phyloP scores from a whole-genome alignment of 2,113 vertebrate genomes.

The Pleuronectes platessa region DNA sequence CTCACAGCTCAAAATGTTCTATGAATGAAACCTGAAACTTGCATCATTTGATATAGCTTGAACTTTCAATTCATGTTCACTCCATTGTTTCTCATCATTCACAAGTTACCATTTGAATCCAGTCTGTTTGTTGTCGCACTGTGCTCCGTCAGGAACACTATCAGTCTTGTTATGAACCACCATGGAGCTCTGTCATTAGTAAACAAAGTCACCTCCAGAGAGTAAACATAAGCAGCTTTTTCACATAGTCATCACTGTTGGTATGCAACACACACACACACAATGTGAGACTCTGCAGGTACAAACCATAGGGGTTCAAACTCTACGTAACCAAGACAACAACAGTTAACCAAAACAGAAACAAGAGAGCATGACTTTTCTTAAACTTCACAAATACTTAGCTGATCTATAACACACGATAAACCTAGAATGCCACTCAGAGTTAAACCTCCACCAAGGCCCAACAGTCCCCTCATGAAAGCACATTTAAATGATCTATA shows the following conservation, averaged over 20 bases:
- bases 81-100: neutral
- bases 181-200: slow-evolving; percentile 24
- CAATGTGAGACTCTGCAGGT: neutral
- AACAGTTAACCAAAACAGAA: neutral
- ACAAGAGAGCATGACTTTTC: neutral
- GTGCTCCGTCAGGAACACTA: neutral
- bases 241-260: slow-evolving; percentile 21
- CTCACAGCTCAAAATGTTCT: too few species aligned
- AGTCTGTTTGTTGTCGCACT: neutral
- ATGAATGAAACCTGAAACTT: neutral
- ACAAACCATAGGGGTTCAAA: neutral
- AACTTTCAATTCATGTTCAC: too few species aligned
- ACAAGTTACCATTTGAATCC: neutral
- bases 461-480: too few species aligned
- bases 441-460: too few species aligned
- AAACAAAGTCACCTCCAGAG: slow-evolving; percentile 34
- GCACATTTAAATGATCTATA: too few species aligned
- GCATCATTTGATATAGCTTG: neutral
- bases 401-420: neutral
- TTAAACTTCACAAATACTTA: neutral
- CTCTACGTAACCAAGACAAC: neutral
- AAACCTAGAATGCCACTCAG: neutral
- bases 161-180: slow-evolving; percentile 4
- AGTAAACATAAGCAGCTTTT: slow-evolving; percentile 22
- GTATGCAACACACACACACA: slow-evolving; percentile 13